Evolutionary conservation across 2,113 vertebrate species (phyloP).

Genomic region (Bubo scandiacus): DNA sequence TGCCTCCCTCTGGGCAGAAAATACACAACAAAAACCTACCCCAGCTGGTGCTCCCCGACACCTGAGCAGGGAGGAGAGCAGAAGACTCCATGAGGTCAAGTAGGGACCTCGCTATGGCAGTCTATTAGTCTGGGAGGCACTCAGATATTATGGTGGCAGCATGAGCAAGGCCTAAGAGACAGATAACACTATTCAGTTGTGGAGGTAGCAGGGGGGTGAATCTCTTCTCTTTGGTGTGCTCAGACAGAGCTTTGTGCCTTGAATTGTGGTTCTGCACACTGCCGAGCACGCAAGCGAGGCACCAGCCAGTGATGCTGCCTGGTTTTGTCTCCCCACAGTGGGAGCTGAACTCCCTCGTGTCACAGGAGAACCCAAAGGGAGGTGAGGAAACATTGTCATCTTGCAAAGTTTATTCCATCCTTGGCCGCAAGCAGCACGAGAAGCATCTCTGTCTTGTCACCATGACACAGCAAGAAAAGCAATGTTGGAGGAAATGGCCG

Average conservation of each 20-base stretch:
- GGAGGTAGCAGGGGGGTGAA: background rate
- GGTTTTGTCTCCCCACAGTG: background rate
- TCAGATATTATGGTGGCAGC: constrained; percentile 16
- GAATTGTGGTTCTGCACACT: accelerated
- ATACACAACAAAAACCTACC: constrained; percentile 33
- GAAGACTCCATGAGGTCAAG: constrained; percentile 63
- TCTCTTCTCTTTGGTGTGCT: background rate
- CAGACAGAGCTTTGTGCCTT: background rate
- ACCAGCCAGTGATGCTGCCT: background rate
- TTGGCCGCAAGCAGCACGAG: background rate
- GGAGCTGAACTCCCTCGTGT: background rate
- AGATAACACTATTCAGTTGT: constrained; percentile 3
- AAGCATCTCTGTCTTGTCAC: background rate
- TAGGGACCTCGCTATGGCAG: constrained; percentile 37
- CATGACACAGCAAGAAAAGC: background rate
- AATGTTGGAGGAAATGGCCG: background rate
- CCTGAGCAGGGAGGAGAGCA: constrained; percentile 55
- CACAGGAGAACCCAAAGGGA: background rate
- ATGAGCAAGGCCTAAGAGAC: constrained; percentile 46
- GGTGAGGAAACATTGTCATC: background rate
- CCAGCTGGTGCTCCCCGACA: constrained; percentile 31
- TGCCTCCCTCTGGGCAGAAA: background rate
- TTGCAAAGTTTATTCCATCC: background rate
- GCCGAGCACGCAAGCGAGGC: background rate
- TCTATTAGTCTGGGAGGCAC: constrained; percentile 6